Base-by-base conservation (phyloP, 2,113 vertebrate species). In the Lagenorhynchus albirostris region DNA sequence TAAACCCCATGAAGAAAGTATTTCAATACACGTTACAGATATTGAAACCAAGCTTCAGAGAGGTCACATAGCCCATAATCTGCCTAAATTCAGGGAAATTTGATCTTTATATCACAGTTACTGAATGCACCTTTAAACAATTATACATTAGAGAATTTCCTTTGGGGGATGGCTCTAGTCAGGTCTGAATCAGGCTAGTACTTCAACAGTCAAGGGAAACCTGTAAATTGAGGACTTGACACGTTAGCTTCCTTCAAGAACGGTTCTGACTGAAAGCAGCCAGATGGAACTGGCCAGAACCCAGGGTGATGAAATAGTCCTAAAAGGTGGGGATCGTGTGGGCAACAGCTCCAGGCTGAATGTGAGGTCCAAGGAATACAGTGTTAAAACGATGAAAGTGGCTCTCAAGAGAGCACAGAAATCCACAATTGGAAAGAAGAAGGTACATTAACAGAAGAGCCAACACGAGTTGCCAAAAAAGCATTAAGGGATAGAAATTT, bases 351-450 rank as follows among this genome's bases (percentile, higher is more conserved):
- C 77, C 38, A 91, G 44, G 33, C 21, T 41, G 70, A 83, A 74
- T 14, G 60, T 89, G 65, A 93, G 41, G 73, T 63, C 81, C 94
- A 97, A 94, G 68, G 41, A 85, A 80, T 36, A 38, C 44, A 63
- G 50, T 62, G 70, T 2, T 26, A 31, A 81, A 81, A 82, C n/a
- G 73, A 92, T 53, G 74, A 81, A 92, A 90, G 92, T 6, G 20
- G n/a, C 68, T 87, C 85, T 80, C 20, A 0, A 82, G 74, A 84
- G 70, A 87, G 41, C 6, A 76, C 33, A 5, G 1, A 68, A 62
- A 84, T 84, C 71, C 38, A 76, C 76, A 81, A 79, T 70, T 88
- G 38, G 47, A 91, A 96, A 96, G 87, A 13, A 95, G 94, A 15
- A 74, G 84, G 83, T 84, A 88, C 70, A 44, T 44, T 90, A n/a